Conservation (phyloP, 2,113 vertebrate genomes). For the Colaptes auratus region DNA sequence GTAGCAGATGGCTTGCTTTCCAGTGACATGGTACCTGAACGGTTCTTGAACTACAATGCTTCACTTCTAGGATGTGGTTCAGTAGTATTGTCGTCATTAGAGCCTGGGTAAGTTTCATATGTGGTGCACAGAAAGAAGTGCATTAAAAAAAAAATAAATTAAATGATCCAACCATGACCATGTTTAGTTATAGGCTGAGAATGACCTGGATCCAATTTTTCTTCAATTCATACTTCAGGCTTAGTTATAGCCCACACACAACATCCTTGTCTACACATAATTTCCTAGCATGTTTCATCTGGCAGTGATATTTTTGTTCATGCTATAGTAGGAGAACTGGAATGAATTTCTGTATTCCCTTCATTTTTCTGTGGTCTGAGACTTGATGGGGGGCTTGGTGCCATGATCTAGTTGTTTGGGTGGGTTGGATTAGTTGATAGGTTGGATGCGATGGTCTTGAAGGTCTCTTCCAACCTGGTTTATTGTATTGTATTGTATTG, state of each 20-base stretch:
- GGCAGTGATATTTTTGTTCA: not conserved
- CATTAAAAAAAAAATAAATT: not conserved
- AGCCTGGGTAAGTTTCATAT: not conserved
- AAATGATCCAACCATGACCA: too few relatives aligned
- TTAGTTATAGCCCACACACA: not conserved
- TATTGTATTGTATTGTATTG: too few relatives aligned
- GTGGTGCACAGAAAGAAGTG: not conserved
- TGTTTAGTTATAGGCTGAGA: not conserved
- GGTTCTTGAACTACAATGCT: not conserved
- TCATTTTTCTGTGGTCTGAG: too few relatives aligned
- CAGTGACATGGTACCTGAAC: accelerated
- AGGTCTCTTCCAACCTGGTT: too few relatives aligned
- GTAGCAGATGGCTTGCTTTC: not conserved
- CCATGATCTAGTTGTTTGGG: too few relatives aligned
- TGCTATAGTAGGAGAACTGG: too few relatives aligned
- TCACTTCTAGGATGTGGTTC: not conserved
- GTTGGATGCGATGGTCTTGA: too few relatives aligned
- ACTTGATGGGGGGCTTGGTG: too few relatives aligned
- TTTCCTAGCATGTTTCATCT: not conserved
- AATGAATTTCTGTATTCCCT: too few relatives aligned
- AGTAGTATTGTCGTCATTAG: not conserved
- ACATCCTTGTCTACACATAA: not conserved
- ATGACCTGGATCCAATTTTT: not conserved
- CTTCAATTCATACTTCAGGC: not conserved
- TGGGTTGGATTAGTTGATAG: too few relatives aligned